These are phyloP conservation scores for Camelus dromedarius DNA, from an alignment of 2,113 vertebrate species.

Conservation along the genomic window DNA sequence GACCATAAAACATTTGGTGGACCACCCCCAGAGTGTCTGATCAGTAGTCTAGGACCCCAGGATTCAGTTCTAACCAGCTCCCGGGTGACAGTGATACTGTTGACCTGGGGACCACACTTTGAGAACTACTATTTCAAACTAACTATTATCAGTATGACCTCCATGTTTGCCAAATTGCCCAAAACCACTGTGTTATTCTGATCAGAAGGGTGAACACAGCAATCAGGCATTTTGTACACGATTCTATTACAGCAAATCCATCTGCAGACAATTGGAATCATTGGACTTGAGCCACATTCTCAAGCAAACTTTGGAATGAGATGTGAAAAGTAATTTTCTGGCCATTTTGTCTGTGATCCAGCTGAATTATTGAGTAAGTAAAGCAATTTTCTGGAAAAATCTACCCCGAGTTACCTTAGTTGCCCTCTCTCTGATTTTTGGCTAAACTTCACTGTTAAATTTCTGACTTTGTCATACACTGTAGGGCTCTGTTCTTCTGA, in stretches of 20 bases:
- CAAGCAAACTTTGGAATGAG: background rate
- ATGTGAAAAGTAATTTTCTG: background rate
- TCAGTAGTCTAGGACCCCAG: too few relatives aligned
- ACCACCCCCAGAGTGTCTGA: background rate
- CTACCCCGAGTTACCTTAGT: background rate
- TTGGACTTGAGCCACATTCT: background rate
- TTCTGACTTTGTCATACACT: background rate
- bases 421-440: background rate
- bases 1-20: background rate
- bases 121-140: background rate
- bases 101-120: background rate
- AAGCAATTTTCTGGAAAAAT: slow-evolving; percentile 6
- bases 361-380: background rate
- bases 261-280: background rate
- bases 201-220: background rate
- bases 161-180: background rate
- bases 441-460: background rate
- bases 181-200: background rate
- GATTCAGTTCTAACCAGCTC: background rate
- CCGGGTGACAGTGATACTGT: too few relatives aligned
- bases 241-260: background rate
- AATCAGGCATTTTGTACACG: background rate
- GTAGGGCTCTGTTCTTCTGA: background rate
- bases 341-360: background rate
- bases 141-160: background rate